phyloP scores from a whole-genome alignment of 2,888 invertebrate genomes.

The Oasisia sp. region DNA sequence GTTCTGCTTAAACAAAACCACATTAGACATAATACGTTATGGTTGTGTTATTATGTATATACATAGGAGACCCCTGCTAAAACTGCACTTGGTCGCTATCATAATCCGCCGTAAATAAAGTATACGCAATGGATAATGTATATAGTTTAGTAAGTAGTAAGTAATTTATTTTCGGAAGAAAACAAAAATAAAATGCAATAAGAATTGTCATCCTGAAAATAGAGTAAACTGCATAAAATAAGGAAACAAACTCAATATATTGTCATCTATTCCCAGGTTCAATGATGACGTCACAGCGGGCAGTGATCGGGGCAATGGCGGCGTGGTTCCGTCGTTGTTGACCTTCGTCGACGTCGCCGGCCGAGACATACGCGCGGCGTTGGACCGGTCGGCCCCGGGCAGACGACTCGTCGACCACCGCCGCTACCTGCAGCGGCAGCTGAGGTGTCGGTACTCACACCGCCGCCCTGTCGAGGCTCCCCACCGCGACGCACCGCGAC shows the following conservation, averaged over 20 bases:
- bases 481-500: background rate
- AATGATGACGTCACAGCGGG: background rate
- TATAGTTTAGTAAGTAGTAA: no score
- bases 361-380: background rate
- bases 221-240: background rate
- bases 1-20: no score
- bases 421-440: slow-evolving; percentile 8
- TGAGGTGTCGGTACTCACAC: slow-evolving; percentile 19
- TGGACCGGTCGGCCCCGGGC: slow-evolving; percentile 7
- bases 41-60: no score
- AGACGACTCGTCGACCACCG: slow-evolving; percentile 19
- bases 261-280: background rate
- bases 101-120: no score
- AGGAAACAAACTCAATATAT: background rate
- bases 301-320: background rate
- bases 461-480: background rate
- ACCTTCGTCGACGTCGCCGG: slow-evolving; percentile 21
- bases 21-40: no score
- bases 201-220: background rate
- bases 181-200: no score
- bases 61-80: no score
- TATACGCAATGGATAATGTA: no score
- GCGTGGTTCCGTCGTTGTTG: background rate
- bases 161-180: no score
- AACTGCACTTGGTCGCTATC: no score